These are phyloP conservation scores for Osmoderma eremita DNA, from an alignment of 2,888 invertebrate genomes.

Conservation along the genomic window DNA sequence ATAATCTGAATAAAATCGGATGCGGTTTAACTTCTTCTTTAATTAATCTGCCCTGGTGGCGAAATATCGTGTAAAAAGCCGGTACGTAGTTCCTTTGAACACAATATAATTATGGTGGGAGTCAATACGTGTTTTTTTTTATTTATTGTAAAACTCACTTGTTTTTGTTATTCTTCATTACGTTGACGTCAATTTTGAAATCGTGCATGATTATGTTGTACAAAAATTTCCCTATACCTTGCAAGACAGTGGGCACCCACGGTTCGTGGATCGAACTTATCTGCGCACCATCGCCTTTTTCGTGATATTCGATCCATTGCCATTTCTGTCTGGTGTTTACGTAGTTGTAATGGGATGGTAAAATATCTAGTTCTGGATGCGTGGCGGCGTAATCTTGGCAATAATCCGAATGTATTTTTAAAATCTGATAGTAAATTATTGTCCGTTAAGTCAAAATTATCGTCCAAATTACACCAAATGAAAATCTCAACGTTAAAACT, in stretches of 20 bases:
- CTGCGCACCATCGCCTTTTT: constrained; percentile 54
- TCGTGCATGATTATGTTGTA: constrained; percentile 88
- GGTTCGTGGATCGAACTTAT: constrained; percentile 62
- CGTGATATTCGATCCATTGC: constrained; percentile 72
- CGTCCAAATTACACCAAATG: no score
- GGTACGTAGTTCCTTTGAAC: constrained; percentile 72
- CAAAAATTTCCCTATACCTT: constrained; percentile 82
- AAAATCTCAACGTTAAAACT: no score
- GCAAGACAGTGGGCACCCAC: constrained; percentile 75
- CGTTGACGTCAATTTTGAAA: constrained; percentile 82
- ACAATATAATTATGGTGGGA: constrained; percentile 21
- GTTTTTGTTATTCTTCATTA: constrained; percentile 69
- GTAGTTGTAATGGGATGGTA: constrained; percentile 52
- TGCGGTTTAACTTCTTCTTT: constrained; percentile 87
- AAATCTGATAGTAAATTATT: constrained; percentile 49
- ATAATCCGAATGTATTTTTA: constrained; percentile 57
- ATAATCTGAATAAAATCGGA: constrained; percentile 77
- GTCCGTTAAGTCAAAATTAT: no score
- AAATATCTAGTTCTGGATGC: constrained; percentile 51
- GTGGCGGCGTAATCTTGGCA: constrained; percentile 55
- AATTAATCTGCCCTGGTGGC: constrained; percentile 72
- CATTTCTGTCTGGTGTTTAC: constrained; percentile 76
- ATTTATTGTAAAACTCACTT: constrained; percentile 54
- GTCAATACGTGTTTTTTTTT: neutral
- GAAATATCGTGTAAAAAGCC: constrained; percentile 82